Evolutionary conservation across 2,797 vertebrate species (phyloP).

Genomic region (Caiman crocodilus): DNA sequence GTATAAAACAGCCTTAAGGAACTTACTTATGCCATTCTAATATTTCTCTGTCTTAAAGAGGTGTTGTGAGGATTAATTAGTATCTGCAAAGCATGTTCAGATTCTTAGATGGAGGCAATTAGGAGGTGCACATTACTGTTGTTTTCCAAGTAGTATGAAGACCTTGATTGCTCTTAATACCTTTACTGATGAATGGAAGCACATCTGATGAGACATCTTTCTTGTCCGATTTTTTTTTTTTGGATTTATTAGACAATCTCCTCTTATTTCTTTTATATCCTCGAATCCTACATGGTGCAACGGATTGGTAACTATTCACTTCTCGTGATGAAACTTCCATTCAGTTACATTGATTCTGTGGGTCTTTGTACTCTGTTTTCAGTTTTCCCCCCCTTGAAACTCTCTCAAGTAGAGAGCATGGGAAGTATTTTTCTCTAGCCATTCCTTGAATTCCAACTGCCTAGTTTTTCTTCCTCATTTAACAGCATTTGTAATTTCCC

Average conservation of each 20-base stretch:
- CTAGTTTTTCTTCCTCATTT: not conserved
- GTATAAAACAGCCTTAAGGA: not conserved
- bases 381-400: not conserved
- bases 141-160: no score
- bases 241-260: not conserved
- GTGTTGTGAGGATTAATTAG: not conserved
- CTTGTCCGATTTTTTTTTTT: not conserved
- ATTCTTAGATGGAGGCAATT: not conserved
- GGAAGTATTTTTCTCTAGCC: not conserved
- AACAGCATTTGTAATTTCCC: not conserved
- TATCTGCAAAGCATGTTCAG: not conserved
- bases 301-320: not conserved
- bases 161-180: not conserved
- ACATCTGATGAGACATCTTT: constrained; percentile 1
- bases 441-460: not conserved
- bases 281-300: not conserved
- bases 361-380: not conserved
- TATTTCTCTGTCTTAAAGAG: not conserved
- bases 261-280: not conserved
- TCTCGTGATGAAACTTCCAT: not conserved
- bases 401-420: not conserved
- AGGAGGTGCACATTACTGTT: not conserved
- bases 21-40: not conserved
- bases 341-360: not conserved
- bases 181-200: not conserved